Percentiles rank a stretch among this genome's conserved stretches.
These are phyloP conservation scores for Dryobotodes eremita DNA, from an alignment of 2,888 invertebrate species.

Conservation along the genomic window DNA sequence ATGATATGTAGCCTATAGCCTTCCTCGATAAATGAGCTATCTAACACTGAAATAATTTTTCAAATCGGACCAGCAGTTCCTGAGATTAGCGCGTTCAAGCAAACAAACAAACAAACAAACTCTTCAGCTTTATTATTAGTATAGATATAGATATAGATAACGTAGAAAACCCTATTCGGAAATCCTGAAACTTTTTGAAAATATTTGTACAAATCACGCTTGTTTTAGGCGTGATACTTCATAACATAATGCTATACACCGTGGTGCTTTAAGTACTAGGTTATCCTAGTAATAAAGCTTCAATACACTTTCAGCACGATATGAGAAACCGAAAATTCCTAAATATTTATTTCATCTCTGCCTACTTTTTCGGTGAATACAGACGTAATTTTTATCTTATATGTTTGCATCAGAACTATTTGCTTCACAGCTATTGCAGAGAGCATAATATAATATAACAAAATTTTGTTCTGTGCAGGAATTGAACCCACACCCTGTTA, in stretches of 20 bases:
- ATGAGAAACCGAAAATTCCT: neutral
- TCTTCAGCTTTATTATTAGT: too few species aligned
- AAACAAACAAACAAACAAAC: too few species aligned
- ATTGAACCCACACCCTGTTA: neutral
- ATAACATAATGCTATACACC: too few species aligned
- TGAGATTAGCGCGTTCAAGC: too few species aligned
- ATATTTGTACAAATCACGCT: conserved; percentile 8
- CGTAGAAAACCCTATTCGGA: neutral
- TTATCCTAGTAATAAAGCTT: neutral
- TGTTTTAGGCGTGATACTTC: neutral
- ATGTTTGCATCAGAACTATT: too few species aligned
- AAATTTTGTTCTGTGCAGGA: too few species aligned
- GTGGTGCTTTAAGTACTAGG: neutral
- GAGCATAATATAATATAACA: neutral
- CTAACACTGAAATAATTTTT: too few species aligned
- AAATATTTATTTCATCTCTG: neutral
- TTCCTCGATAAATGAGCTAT: too few species aligned
- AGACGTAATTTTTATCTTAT: too few species aligned
- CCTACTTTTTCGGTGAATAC: neutral
- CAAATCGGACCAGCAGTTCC: too few species aligned
- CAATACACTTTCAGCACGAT: neutral
- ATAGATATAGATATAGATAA: too few species aligned
- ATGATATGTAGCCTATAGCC: too few species aligned
- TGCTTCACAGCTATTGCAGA: neutral
- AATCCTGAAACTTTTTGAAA: neutral